Evolutionary conservation across 2,888 invertebrate genomes (phyloP).

Genomic region (Cephalotes varians): DNA sequence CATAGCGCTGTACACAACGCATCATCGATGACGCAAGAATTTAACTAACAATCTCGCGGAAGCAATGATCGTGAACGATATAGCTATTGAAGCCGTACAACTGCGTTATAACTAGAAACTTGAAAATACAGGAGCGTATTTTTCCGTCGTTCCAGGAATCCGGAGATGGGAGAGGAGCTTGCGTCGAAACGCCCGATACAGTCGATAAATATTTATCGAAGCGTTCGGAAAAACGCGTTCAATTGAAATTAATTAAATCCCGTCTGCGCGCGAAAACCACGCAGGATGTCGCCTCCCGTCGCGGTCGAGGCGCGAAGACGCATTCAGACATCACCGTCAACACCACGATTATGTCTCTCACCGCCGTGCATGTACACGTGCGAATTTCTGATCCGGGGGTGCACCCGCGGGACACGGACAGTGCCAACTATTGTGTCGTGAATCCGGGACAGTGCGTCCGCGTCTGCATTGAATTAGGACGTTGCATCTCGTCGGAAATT

Average conservation of each 20-base stretch:
- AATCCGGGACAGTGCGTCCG: slow-evolving; percentile 40
- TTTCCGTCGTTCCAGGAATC: neutral
- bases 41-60: neutral
- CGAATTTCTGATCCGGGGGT: slow-evolving; percentile 25
- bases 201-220: slow-evolving; percentile 19
- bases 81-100: neutral
- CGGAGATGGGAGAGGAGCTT: neutral
- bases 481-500: slow-evolving; percentile 72
- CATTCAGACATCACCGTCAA: slow-evolving; percentile 61
- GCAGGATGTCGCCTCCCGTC: slow-evolving; percentile 19
- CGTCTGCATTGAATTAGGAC: slow-evolving; percentile 70
- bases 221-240: neutral
- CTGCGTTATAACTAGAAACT: neutral
- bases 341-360: slow-evolving; percentile 36
- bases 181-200: neutral
- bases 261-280: slow-evolving; percentile 34
- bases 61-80: neutral
- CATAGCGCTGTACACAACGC: neutral
- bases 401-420: neutral
- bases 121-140: neutral
- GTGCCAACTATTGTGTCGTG: slow-evolving; percentile 12
- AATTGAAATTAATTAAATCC: slow-evolving; percentile 62
- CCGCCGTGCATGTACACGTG: slow-evolving; percentile 15
- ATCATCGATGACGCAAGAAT: neutral
- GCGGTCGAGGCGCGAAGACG: slow-evolving; percentile 57